Conservation (phyloP, 2,797 vertebrate species). For the Adrianichthys oophorus region DNA sequence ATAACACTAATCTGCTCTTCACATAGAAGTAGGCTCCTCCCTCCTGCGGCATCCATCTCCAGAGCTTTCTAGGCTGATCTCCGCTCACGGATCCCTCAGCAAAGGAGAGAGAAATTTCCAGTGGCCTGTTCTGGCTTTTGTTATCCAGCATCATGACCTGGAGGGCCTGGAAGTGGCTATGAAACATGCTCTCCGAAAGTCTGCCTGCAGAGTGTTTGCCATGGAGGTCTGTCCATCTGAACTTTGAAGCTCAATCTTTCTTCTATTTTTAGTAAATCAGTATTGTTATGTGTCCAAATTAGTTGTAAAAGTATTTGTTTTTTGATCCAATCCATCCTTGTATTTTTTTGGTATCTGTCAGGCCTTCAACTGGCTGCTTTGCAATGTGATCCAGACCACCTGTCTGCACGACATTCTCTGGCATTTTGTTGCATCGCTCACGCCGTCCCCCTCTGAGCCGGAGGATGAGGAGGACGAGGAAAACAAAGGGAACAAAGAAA, state of each 20-base stretch:
- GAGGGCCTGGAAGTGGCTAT: constrained; percentile 98
- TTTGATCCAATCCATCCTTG: background rate
- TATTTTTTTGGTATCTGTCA: constrained; percentile 50
- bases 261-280: too few species aligned
- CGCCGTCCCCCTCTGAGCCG: constrained; percentile 91
- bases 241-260: background rate
- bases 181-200: constrained; percentile 96
- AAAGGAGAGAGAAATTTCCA: constrained; percentile 99
- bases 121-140: constrained; percentile 97
- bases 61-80: constrained; percentile 96
- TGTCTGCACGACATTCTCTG: constrained; percentile 98
- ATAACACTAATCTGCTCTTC: constrained; percentile 1
- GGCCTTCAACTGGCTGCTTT: constrained; percentile 99
- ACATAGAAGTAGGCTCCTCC: constrained; percentile 95
- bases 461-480: constrained; percentile 98
- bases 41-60: constrained; percentile 96
- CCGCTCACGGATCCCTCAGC: constrained; percentile 96
- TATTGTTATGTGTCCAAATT: background rate
- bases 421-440: constrained; percentile 98
- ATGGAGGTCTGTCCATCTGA: constrained; percentile 87
- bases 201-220: constrained; percentile 96
- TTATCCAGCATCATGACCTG: constrained; percentile 98
- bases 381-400: constrained; percentile 99
- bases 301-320: background rate
- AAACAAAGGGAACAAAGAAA: constrained; percentile 95